Evolutionary conservation across 2,888 invertebrate species (phyloP), one percentile per base, ranked within the genome.

Genomic region (Sthenelais limicola): DNA sequence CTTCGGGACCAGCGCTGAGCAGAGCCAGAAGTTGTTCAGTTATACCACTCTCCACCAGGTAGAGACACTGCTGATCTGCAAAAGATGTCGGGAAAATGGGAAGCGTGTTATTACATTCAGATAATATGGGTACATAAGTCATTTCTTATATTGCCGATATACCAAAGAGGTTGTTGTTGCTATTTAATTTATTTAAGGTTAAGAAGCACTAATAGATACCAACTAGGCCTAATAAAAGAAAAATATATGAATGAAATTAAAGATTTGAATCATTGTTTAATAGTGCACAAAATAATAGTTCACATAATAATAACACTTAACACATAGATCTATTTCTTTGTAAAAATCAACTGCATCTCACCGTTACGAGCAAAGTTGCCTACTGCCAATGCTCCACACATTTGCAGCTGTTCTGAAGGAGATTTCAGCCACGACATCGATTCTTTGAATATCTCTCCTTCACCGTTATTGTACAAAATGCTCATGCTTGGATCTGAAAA

Each of bases 301-400:
- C n/a, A n/a, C n/a, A n/a, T n/a, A n/a, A n/a, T n/a, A n/a, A n/a
- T n/a, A n/a, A n/a, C n/a, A n/a, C n/a, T n/a, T n/a, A n/a, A n/a
- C n/a, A n/a, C n/a, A n/a, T n/a, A n/a, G n/a, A n/a, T n/a, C n/a
- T n/a, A n/a, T n/a, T n/a, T n/a, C n/a, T n/a, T n/a, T n/a, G n/a
- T n/a, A n/a, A n/a, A n/a, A n/a, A n/a, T n/a, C n/a, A n/a, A n/a
- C n/a, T n/a, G n/a, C n/a, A n/a, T n/a, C 76, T 77, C 68, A 90
- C 90, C 90, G 78, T 93, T 93, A 52, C 96, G 90, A 0, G 96
- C 96, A 88, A 96, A 96, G 89, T 96, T 96, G 0, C 95, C 96
- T 78, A 96, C 90, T 0, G 95, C 94, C 76, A 96, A 89, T 3
- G 95, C 92, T 0, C 94, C 95, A 0, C 95, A 93, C n/a, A 93